Percentiles rank a stretch among this genome's conserved stretches.
Conservation (phyloP, 2,797 vertebrate genomes). For the Acestrorhynchus altus region DNA sequence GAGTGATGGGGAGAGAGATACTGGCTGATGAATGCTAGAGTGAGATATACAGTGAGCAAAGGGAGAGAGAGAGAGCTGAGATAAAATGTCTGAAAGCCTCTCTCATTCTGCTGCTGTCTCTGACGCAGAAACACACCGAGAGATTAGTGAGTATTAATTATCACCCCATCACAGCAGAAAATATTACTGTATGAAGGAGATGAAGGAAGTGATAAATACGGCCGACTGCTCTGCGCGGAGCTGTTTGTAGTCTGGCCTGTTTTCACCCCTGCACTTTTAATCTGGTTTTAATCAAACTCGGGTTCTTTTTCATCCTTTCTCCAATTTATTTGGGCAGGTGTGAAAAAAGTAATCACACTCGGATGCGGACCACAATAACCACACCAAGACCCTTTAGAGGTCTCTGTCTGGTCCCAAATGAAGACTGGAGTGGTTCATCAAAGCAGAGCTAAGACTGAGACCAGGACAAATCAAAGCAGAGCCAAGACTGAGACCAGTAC, state of each 20-base stretch:
- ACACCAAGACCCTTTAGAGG: too few relatives aligned
- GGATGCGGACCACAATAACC: too few relatives aligned
- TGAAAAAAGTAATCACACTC: too few relatives aligned
- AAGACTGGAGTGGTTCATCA: too few relatives aligned
- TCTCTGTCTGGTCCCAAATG: too few relatives aligned
- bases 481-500: background rate
- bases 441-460: background rate
- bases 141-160: conserved; percentile 61
- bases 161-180: conserved; percentile 56
- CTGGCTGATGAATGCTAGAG: conserved; percentile 1
- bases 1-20: conserved; percentile 17
- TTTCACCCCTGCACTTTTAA: too few relatives aligned
- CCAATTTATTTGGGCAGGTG: too few relatives aligned
- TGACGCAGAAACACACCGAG: conserved; percentile 50
- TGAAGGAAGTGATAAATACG: too few relatives aligned
- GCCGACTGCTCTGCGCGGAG: background rate
- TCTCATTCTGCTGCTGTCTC: conserved; percentile 2
- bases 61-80: conserved; percentile 7
- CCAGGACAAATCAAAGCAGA: background rate
- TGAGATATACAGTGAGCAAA: conserved; percentile 20
- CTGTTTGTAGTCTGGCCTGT: background rate
- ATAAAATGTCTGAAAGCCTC: background rate
- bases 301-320: too few relatives aligned
- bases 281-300: too few relatives aligned
- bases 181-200: conserved; percentile 43